A percentile compares a stretch with the other conserved stretches of the same genome.
phyloP scores from a whole-genome alignment of 2,113 vertebrate genomes.

The Antennarius striatus region DNA sequence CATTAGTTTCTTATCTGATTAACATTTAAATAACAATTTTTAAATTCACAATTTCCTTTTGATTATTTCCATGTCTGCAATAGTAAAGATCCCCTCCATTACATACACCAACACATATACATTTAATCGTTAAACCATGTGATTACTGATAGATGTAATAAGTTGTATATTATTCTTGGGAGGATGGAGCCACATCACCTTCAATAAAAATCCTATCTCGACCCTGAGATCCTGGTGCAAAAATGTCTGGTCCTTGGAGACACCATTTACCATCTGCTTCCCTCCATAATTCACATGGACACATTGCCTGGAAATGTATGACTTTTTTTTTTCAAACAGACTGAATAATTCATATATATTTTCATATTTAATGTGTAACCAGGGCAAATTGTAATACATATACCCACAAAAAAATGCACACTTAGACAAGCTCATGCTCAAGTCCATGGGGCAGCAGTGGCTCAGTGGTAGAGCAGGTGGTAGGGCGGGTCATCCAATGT shows the following conservation, averaged over 20 bases:
- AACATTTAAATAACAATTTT: slow-evolving; percentile 29
- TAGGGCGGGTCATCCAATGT: too few species aligned
- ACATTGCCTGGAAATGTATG: slow-evolving; percentile 60
- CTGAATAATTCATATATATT: slow-evolving; percentile 69
- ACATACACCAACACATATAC: slow-evolving; percentile 1
- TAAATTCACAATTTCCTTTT: slow-evolving; percentile 31
- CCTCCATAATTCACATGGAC: slow-evolving; percentile 70
- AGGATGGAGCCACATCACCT: slow-evolving; percentile 16
- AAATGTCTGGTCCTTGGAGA: slow-evolving; percentile 50
- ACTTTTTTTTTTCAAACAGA: slow-evolving; percentile 38
- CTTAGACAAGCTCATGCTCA: background rate
- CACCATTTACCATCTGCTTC: slow-evolving; percentile 62
- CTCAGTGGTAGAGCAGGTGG: too few species aligned
- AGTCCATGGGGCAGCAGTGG: background rate
- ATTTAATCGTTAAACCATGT: background rate
- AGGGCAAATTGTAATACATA: slow-evolving; percentile 38
- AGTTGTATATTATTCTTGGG: slow-evolving; percentile 35
- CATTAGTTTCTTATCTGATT: slow-evolving; percentile 56
- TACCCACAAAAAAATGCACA: background rate
- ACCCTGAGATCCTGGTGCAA: slow-evolving; percentile 49
- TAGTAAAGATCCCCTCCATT: slow-evolving; percentile 16
- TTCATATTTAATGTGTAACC: slow-evolving; percentile 70
- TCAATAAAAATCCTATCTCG: slow-evolving; percentile 55
- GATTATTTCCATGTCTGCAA: slow-evolving; percentile 7
- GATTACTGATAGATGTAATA: slow-evolving; percentile 12